Evolutionary conservation across 2,113 vertebrate species (phyloP).

Genomic region (Cepphus grylle): DNA sequence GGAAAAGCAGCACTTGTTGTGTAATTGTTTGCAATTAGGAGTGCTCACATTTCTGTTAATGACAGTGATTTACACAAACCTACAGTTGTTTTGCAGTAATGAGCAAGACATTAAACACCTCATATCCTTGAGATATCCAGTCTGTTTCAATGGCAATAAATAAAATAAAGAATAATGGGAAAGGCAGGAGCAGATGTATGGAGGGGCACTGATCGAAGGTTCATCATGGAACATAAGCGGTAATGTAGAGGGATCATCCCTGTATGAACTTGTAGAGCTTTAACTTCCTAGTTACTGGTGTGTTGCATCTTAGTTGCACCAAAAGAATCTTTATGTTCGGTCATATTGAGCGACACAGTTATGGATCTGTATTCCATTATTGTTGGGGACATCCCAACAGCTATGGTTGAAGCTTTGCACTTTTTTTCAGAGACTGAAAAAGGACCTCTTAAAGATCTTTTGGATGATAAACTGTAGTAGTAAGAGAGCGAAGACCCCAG

Average conservation of each 20-base stretch:
- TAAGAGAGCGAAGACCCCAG: background rate
- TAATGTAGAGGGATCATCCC: background rate
- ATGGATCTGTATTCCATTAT: background rate
- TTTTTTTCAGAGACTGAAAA: background rate
- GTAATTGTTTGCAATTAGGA: constrained; percentile 21
- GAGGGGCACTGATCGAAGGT: background rate
- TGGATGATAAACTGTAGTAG: background rate
- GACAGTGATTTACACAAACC: background rate
- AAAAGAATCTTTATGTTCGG: background rate
- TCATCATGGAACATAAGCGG: accelerated
- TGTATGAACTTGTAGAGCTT: background rate
- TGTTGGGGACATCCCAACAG: background rate
- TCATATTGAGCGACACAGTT: background rate
- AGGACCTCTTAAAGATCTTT: background rate
- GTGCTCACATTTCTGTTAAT: background rate
- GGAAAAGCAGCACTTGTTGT: background rate
- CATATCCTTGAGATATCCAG: background rate
- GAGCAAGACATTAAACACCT: background rate
- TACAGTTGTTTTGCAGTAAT: constrained; percentile 20
- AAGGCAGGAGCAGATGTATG: background rate
- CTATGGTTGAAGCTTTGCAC: background rate
- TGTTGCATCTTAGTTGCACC: background rate
- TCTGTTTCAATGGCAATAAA: background rate
- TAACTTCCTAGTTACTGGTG: background rate
- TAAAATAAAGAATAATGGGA: background rate